These are phyloP conservation scores for Orchesella cincta DNA, from an alignment of 1,140 invertebrate genomes.

Conservation along the genomic window DNA sequence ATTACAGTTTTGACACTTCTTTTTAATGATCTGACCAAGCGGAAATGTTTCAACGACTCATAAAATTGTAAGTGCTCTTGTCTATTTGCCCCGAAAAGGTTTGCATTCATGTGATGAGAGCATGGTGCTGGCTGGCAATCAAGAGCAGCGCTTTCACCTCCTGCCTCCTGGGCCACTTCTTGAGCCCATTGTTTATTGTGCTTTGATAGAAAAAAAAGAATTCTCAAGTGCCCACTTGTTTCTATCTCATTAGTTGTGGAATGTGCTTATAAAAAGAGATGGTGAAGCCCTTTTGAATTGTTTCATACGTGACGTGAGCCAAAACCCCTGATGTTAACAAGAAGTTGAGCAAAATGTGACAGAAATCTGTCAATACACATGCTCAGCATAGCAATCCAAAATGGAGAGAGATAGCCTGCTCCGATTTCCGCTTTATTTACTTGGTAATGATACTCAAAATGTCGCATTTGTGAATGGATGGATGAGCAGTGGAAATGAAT, in stretches of 20 bases:
- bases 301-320: no score
- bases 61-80: conserved; percentile 1
- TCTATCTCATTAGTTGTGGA: conserved; percentile 17
- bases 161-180: background rate
- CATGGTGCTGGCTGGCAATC: no score
- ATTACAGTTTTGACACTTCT: no score
- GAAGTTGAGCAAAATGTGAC: no score
- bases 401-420: background rate
- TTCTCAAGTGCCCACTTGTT: conserved; percentile 24
- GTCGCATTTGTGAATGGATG: background rate
- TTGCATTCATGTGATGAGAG: no score
- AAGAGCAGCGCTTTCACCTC: background rate
- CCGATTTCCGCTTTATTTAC: conserved; percentile 2
- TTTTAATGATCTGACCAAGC: conserved; percentile 36
- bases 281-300: no score
- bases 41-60: conserved; percentile 29
- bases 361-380: no score
- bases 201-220: background rate
- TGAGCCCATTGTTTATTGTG: background rate
- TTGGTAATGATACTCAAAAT: conserved; percentile 25
- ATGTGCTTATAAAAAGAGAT: background rate
- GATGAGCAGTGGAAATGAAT: no score
- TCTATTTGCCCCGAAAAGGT: background rate
- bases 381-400: no score
- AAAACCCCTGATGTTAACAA: no score